Evolutionary conservation across 2,113 vertebrate species (phyloP).

Genomic region (Rhinolophus ferrumequinum): DNA sequence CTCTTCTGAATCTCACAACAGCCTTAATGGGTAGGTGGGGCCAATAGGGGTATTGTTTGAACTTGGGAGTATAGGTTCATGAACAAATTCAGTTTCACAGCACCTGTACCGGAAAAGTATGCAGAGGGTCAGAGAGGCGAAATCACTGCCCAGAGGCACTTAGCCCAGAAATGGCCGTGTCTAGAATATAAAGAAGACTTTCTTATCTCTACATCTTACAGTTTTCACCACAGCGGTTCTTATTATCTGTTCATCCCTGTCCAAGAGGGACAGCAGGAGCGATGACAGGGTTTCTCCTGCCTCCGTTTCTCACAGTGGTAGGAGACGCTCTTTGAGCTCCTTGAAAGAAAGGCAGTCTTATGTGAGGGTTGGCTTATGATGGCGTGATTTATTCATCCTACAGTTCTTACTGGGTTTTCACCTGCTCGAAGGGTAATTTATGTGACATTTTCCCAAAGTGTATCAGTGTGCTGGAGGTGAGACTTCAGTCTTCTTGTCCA

Average conservation of each 20-base stretch:
- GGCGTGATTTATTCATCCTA: background rate
- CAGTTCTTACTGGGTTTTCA: background rate
- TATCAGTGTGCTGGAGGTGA: background rate
- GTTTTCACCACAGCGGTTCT: background rate
- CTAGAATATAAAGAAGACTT: background rate
- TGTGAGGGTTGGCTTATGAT: background rate
- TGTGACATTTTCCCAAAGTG: background rate
- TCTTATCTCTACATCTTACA: background rate
- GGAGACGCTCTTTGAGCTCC: background rate
- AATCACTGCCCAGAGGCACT: background rate
- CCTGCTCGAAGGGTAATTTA: background rate
- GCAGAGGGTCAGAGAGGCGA: background rate
- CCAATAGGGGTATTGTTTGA: background rate
- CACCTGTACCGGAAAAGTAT: background rate
- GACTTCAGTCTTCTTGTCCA: background rate
- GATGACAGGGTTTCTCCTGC: background rate
- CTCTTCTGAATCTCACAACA: background rate
- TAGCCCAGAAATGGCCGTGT: background rate
- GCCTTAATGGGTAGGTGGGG: background rate
- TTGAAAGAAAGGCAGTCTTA: background rate
- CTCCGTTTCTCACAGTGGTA: background rate
- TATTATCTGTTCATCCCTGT: background rate
- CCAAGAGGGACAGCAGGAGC: background rate
- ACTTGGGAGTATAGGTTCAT: background rate
- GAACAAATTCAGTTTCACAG: background rate